phyloP scores from a whole-genome alignment of 1,140 invertebrate species.

The Monomorium pharaonis region DNA sequence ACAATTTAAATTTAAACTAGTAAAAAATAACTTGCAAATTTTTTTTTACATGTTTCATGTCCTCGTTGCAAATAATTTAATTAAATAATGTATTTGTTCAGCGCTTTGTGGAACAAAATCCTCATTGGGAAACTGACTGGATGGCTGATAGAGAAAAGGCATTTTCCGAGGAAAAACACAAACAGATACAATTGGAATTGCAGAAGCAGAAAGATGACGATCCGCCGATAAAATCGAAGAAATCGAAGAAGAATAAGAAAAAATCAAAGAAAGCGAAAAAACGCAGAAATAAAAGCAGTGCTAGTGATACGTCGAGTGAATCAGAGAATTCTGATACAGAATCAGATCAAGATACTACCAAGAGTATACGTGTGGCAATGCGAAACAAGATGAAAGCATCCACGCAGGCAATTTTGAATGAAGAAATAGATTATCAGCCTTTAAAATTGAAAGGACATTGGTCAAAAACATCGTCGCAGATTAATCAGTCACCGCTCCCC shows the following conservation, averaged over 20 bases:
- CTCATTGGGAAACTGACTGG: constrained; percentile 94
- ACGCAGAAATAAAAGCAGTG: constrained; percentile 84
- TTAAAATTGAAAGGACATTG: constrained; percentile 76
- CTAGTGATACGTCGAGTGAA: constrained; percentile 84
- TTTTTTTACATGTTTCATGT: neutral
- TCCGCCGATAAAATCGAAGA: constrained; percentile 75
- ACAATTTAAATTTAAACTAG: neutral
- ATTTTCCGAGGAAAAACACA: constrained; percentile 85
- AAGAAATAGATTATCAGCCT: constrained; percentile 82
- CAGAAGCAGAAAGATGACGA: constrained; percentile 84
- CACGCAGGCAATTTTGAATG: constrained; percentile 83
- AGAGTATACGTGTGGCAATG: constrained; percentile 89
- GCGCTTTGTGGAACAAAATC: constrained; percentile 92
- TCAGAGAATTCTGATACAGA: constrained; percentile 86
- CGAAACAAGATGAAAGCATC: constrained; percentile 86
- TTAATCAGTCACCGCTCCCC: constrained; percentile 67
- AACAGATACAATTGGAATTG: constrained; percentile 81
- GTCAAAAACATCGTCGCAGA: constrained; percentile 66
- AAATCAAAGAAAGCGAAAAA: constrained; percentile 87
- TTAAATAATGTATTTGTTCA: constrained; percentile 76
- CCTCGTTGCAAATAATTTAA: neutral
- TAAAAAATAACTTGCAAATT: constrained; percentile 9
- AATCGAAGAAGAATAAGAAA: constrained; percentile 87
- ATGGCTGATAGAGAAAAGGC: constrained; percentile 92
- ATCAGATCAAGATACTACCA: constrained; percentile 85